Conservation (phyloP, 2,113 vertebrate genomes). For the Murina feae region DNA sequence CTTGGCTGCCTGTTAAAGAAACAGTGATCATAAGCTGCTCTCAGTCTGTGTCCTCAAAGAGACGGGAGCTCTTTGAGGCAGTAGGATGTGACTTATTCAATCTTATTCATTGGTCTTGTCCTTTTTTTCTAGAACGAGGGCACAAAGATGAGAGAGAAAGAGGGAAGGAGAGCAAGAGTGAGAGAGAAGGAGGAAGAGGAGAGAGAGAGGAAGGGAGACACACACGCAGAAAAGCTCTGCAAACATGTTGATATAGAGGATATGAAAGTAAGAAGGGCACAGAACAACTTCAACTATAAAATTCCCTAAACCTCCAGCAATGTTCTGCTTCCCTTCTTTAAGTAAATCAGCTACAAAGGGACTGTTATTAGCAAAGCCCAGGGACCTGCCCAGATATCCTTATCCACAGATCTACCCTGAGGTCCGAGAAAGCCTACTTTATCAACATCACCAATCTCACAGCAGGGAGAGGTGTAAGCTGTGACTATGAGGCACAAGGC, state of each 20-base stretch:
- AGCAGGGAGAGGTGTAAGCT: not conserved
- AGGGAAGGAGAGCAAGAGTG: not conserved
- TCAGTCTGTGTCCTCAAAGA: not conserved
- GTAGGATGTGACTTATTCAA: not conserved
- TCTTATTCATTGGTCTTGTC: not conserved
- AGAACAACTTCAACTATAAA: not conserved
- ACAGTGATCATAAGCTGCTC: not conserved
- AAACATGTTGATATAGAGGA: not conserved
- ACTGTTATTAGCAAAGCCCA: not conserved
- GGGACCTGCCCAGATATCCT: not conserved
- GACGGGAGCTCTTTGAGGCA: constrained; percentile 8
- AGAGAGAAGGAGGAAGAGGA: not conserved
- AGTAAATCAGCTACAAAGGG: not conserved
- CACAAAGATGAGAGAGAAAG: not conserved
- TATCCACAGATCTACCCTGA: not conserved
- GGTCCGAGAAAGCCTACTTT: not conserved
- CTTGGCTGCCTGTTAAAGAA: constrained; percentile 44
- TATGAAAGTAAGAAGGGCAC: not conserved
- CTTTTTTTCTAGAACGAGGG: not conserved
- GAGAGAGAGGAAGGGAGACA: not conserved
- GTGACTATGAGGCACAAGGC: not conserved
- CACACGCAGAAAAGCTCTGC: not conserved
- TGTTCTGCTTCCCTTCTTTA: not conserved
- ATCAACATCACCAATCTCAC: not conserved
- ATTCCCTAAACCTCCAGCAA: not conserved